Conservation (phyloP, 1,140 invertebrate genomes). For the Macrocentrus cingulum region DNA sequence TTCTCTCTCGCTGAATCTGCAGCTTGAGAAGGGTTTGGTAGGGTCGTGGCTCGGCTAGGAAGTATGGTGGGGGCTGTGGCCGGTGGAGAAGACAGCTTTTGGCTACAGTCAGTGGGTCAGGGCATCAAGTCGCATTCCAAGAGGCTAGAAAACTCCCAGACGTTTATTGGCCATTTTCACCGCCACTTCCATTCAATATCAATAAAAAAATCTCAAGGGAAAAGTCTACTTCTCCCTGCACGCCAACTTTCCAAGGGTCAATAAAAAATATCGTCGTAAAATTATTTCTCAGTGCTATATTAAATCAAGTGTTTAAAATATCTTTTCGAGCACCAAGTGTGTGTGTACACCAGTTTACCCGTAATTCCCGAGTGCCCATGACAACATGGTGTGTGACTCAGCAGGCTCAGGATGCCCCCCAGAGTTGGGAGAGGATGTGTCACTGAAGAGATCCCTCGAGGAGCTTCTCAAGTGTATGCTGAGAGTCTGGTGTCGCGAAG, state of each 20-base stretch:
- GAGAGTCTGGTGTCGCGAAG: conserved; percentile 76
- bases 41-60: conserved; percentile 27
- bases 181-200: too few species aligned
- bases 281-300: too few species aligned
- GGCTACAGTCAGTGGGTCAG: conserved; percentile 57
- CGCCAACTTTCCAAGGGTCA: too few species aligned
- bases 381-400: conserved; percentile 53
- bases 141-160: conserved; percentile 28
- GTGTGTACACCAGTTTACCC: too few species aligned
- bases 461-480: conserved; percentile 79
- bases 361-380: not conserved
- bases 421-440: conserved; percentile 57
- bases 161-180: not conserved
- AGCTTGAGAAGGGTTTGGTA: conserved; percentile 34
- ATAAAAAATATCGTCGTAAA: too few species aligned
- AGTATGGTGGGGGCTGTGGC: conserved; percentile 9
- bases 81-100: conserved; percentile 34
- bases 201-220: too few species aligned
- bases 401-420: conserved; percentile 43
- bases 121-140: conserved; percentile 51
- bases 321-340: too few species aligned
- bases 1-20: not conserved
- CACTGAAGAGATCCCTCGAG: conserved; percentile 69
- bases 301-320: too few species aligned
- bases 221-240: too few species aligned